Evolutionary conservation across 2,888 invertebrate species (phyloP).

Genomic region (Gnatocerus cornutus): DNA sequence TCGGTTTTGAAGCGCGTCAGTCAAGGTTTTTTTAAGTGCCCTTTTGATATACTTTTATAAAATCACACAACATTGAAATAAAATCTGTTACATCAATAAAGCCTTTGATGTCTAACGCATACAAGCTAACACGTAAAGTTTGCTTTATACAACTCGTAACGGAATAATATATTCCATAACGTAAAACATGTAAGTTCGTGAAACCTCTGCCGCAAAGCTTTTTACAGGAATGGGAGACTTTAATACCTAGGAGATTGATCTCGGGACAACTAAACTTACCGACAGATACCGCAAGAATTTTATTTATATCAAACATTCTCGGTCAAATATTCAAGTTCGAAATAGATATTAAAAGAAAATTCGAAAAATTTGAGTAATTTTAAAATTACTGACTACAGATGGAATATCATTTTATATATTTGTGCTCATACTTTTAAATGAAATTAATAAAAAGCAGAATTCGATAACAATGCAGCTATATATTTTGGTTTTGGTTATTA

Average conservation of each 20-base stretch:
- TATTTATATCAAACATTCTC: neutral
- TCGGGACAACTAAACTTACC: neutral
- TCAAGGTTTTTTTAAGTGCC: slow-evolving; percentile 23
- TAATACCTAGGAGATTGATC: neutral
- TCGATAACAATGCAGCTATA: no score
- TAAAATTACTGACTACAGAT: no score
- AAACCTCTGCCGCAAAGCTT: neutral
- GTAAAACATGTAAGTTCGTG: slow-evolving; percentile 1
- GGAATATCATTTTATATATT: no score
- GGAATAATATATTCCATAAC: slow-evolving; percentile 24
- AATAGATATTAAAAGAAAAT: no score
- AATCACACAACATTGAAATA: slow-evolving; percentile 32
- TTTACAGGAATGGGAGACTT: neutral
- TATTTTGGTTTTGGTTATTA: no score
- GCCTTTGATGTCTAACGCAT: slow-evolving; percentile 35
- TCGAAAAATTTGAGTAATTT: no score
- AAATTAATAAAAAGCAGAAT: no score
- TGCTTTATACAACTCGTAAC: slow-evolving; percentile 19
- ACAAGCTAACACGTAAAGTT: slow-evolving; percentile 28
- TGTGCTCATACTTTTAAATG: no score
- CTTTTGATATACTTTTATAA: slow-evolving; percentile 35
- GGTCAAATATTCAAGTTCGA: neutral
- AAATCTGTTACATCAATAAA: slow-evolving; percentile 19
- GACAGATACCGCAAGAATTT: neutral
- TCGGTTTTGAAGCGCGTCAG: slow-evolving; percentile 20